Conservation (phyloP, 2,113 vertebrate species). For the Scomber japonicus region DNA sequence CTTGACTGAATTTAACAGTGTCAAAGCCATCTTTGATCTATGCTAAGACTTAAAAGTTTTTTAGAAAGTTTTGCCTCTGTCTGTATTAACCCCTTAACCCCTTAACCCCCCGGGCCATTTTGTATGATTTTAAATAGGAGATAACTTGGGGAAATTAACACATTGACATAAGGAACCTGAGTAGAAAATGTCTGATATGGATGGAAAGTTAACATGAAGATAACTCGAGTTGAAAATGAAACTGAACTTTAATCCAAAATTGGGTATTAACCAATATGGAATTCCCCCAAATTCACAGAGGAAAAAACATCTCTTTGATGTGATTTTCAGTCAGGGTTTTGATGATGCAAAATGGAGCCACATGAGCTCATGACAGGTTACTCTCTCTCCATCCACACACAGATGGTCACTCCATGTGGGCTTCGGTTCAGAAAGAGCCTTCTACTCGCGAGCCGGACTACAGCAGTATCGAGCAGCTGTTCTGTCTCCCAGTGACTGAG, state of each 20-base stretch:
- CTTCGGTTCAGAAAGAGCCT: constrained; percentile 82
- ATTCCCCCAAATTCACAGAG: background rate
- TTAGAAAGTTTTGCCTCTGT: background rate
- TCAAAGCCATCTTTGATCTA: background rate
- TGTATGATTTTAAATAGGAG: background rate
- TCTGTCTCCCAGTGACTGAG: constrained; percentile 90
- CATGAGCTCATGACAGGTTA: constrained; percentile 37
- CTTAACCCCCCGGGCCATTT: background rate
- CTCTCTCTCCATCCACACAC: constrained; percentile 60
- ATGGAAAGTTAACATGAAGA: background rate
- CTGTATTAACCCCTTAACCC: background rate
- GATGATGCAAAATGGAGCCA: constrained; percentile 29
- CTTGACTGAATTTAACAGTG: background rate
- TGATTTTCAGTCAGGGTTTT: background rate
- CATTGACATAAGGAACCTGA: too few relatives aligned
- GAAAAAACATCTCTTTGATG: background rate
- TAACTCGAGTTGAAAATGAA: background rate
- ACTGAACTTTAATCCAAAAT: background rate
- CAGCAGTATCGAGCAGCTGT: constrained; percentile 94
- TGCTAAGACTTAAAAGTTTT: background rate
- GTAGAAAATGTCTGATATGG: background rate
- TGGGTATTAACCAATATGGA: background rate
- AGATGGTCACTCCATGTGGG: constrained; percentile 94
- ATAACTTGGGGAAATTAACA: background rate
- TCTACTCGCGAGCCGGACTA: constrained; percentile 89